Base-by-base conservation (phyloP, 2,888 invertebrate genomes). In the Keiferia lycopersicella region DNA sequence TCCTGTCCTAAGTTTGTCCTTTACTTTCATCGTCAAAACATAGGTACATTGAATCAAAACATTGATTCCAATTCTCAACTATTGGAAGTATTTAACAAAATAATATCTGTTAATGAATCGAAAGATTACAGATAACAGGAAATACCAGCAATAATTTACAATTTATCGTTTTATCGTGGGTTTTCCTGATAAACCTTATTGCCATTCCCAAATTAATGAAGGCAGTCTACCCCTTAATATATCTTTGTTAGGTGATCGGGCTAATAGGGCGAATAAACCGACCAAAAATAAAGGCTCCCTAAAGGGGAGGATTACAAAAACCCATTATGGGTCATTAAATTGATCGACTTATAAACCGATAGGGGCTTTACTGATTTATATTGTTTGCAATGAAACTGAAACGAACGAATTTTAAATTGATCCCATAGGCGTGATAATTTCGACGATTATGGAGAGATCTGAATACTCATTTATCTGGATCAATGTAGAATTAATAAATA, bases 161-260 rank as follows among this genome's bases (percentile, higher is more conserved):
- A 56, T 56, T 56, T 18, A 30, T 26, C 39, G 10, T 16, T 34
- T 58, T 20, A 39, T 12, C 39, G 18, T 20, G 20, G 26, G 39
- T 8, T 20, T 53, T 26, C 58, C 38, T 10, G 39, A 39, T 39
- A 60, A 41, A 60, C 38, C 14, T 6, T 26, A 45, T 14, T 22
- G 45, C 41, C 45, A 34, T 63, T 50, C 20, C 22, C 20, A 51
- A 65, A 63, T 63, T 62, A 65, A 65, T 65, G 63, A 56, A 14
- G 22, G 59, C 18, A 56, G 60, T 61, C 63, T 51, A 51, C 61
- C 65, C 65, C 65, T 63, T 63, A 64, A 64, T 66, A 64, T 50
- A 50, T 66, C 63, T 63, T 64, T 64, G 66, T 66, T 66, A 62
- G 61, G 64, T 64, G 60, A 64, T 61, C 63, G 51, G 58, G 22